phyloP scores from a whole-genome alignment of 2,113 vertebrate species.

The Rhinolophus ferrumequinum region DNA sequence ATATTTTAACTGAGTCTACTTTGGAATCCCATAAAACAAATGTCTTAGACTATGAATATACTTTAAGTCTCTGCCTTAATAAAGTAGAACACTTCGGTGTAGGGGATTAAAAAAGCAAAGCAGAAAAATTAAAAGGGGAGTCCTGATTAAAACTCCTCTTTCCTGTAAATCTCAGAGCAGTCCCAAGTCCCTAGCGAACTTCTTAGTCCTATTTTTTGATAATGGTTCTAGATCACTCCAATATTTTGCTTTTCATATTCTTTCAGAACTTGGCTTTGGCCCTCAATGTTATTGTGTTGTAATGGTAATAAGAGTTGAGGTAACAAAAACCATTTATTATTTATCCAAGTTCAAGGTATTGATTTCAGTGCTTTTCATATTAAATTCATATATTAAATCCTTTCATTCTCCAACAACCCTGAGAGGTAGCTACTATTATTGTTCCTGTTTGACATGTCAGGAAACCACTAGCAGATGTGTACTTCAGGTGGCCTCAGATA shows the following conservation, averaged over 20 bases:
- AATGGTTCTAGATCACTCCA: neutral
- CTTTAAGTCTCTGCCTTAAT: neutral
- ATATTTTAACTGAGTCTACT: neutral
- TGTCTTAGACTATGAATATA: neutral
- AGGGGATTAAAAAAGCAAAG: constrained; percentile 20
- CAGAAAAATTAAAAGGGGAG: neutral
- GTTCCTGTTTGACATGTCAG: neutral
- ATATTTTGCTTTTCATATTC: neutral
- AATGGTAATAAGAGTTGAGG: neutral
- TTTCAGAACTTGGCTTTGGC: neutral
- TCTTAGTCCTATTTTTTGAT: neutral
- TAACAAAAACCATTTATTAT: neutral
- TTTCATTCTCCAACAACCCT: neutral
- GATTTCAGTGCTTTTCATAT: constrained; percentile 9
- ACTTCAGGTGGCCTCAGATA: neutral
- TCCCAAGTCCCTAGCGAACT: neutral
- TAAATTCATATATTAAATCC: neutral
- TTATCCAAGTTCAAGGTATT: neutral
- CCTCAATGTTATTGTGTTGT: neutral
- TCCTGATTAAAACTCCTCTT: neutral
- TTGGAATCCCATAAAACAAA: neutral
- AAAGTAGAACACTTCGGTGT: neutral
- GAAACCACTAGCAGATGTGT: neutral
- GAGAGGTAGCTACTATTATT: neutral
- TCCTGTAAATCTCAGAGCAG: neutral